A percentile compares a stretch with the other conserved stretches of the same genome.
Evolutionary conservation across 2,797 vertebrate species (phyloP).

Genomic region (Chloroceryle amazona): DNA sequence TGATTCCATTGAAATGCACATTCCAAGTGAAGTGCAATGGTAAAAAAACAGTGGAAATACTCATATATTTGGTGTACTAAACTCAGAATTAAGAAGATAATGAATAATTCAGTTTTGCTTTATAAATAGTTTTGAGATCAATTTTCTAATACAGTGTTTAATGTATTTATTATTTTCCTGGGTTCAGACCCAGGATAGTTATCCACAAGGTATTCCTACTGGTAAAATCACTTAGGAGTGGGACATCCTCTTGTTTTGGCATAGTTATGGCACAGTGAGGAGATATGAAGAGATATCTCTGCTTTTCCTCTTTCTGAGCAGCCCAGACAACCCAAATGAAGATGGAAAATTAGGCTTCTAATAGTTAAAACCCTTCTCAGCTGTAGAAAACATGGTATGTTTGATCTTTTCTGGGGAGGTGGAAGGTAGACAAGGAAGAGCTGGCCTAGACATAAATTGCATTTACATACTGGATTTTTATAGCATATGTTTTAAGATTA

Average conservation of each 20-base stretch:
- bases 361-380: not conserved
- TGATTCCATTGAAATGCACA: not conserved
- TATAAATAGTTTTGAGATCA: not conserved
- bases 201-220: not conserved
- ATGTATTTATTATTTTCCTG: not conserved
- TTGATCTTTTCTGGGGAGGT: not conserved
- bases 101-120: not conserved
- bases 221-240: not conserved
- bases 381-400: not conserved
- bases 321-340: not conserved
- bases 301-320: not conserved
- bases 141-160: not conserved
- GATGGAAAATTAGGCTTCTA: not conserved
- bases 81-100: not conserved
- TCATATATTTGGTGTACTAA: not conserved
- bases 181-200: too few relatives aligned
- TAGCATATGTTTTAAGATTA: not conserved
- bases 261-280: not conserved
- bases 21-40: not conserved
- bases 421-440: not conserved
- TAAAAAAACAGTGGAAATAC: not conserved
- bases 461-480: constrained; percentile 8
- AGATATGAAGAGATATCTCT: not conserved
- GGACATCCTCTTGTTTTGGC: not conserved
- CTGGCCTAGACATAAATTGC: not conserved